phyloP scores from a whole-genome alignment of 2,797 vertebrate genomes.

The Pipistrellus pygmaeus region DNA sequence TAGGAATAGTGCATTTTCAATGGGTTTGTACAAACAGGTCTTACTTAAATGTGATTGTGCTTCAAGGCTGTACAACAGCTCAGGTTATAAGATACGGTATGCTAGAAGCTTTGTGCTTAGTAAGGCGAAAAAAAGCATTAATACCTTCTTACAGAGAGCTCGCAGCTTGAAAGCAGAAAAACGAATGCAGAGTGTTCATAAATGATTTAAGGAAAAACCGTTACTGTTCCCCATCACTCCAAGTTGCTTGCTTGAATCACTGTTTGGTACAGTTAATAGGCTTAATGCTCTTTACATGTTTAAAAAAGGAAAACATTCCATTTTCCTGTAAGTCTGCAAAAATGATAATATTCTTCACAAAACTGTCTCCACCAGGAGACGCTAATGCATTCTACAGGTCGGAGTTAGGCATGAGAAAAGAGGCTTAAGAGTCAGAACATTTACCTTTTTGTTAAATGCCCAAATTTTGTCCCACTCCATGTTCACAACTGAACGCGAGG shows the following conservation, averaged over 20 bases:
- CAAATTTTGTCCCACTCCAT: conserved; percentile 99
- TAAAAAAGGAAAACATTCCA: conserved; percentile 86
- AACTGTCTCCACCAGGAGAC: conserved; percentile 78
- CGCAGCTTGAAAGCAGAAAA: conserved; percentile 99
- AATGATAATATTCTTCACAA: conserved; percentile 79
- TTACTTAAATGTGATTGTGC: conserved; percentile 86
- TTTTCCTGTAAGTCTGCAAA: conserved; percentile 88
- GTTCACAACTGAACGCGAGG: conserved; percentile 98
- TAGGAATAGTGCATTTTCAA: conserved; percentile 87
- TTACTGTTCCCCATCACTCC: conserved; percentile 76
- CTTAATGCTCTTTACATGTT: conserved; percentile 77
- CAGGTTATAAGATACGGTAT: conserved; percentile 83
- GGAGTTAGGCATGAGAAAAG: neutral
- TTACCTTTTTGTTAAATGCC: conserved; percentile 99
- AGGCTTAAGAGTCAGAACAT: conserved; percentile 31
- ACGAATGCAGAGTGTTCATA: conserved; percentile 97
- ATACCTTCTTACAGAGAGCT: conserved; percentile 99
- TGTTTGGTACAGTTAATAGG: conserved; percentile 76
- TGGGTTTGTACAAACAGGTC: conserved; percentile 81
- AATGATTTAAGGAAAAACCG: conserved; percentile 88
- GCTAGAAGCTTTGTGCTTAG: conserved; percentile 88
- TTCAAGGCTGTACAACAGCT: conserved; percentile 85
- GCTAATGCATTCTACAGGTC: conserved; percentile 70
- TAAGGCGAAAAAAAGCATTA: conserved; percentile 88
- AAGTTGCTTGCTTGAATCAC: conserved; percentile 74